A percentile compares a stretch with the other conserved stretches of the same genome.
These are phyloP conservation scores for Reticulitermes lucifugus DNA, from an alignment of 2,888 invertebrate species.

Conservation along the genomic window DNA sequence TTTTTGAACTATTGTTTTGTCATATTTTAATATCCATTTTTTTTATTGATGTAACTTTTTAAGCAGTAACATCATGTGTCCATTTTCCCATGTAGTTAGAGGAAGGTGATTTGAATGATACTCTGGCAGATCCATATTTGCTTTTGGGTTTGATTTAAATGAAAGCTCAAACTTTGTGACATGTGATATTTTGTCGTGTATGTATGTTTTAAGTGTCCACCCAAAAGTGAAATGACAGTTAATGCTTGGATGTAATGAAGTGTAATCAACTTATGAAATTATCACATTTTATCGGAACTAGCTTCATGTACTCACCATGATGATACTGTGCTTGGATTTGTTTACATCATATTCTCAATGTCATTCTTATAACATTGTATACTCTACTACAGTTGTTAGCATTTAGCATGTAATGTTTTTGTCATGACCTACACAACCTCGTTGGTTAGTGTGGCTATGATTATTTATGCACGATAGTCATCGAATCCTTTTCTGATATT, in stretches of 20 bases:
- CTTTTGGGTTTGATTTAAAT: constrained; percentile 45
- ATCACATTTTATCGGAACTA: constrained; percentile 33
- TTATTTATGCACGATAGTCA: constrained; percentile 38
- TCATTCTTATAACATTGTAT: constrained; percentile 31
- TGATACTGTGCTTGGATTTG: constrained; percentile 27
- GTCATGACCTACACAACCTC: constrained; percentile 28
- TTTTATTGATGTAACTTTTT: constrained; percentile 27
- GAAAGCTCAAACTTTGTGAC: constrained; percentile 55
- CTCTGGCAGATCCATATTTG: constrained; percentile 28
- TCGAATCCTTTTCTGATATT: constrained; percentile 36
- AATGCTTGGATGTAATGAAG: constrained; percentile 36
- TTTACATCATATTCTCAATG: constrained; percentile 38
- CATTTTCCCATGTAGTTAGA: constrained; percentile 17
- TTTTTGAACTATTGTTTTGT: constrained; percentile 24
- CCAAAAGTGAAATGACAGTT: constrained; percentile 24
- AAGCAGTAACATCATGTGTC: constrained; percentile 20
- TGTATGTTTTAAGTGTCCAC: constrained; percentile 46
- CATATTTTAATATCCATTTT: constrained; percentile 27
- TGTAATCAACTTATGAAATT: constrained; percentile 38
- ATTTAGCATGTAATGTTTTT: constrained; percentile 46
- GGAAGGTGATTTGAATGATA: constrained; percentile 13
- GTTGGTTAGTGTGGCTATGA: constrained; percentile 6
- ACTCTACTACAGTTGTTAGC: constrained; percentile 41
- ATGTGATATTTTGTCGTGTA: constrained; percentile 54
- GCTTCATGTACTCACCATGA: constrained; percentile 27